These are phyloP conservation scores for Caiman crocodilus DNA, from an alignment of 2,797 vertebrate genomes.

Conservation along the genomic window DNA sequence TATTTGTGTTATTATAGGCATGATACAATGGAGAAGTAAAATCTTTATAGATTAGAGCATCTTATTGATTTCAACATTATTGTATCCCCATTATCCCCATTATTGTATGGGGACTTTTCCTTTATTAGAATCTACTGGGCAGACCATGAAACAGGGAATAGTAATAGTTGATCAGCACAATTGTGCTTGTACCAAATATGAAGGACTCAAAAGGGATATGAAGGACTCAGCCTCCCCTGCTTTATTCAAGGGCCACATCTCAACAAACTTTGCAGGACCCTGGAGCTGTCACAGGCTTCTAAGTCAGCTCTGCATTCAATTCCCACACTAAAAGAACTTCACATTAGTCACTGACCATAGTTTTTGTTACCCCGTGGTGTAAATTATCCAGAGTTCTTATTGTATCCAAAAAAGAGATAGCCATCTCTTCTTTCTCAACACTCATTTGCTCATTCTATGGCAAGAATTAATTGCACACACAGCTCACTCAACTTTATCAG, in stretches of 20 bases:
- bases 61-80: too few species aligned
- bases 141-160: too few species aligned
- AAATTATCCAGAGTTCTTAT: neutral
- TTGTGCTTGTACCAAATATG: neutral
- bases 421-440: neutral
- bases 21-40: too few species aligned
- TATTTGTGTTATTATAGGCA: too few species aligned
- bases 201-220: neutral
- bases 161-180: too few species aligned
- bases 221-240: neutral
- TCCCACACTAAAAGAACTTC: neutral
- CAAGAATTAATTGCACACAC: neutral
- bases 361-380: neutral
- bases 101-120: too few species aligned
- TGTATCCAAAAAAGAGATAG: neutral
- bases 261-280: accelerated
- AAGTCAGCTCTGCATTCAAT: neutral
- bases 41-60: too few species aligned
- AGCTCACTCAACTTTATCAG: neutral
- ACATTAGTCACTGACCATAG: accelerated
- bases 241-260: accelerated
- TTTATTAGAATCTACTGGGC: too few species aligned
- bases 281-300: neutral
- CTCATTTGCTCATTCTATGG: neutral
- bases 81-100: too few species aligned